Evolutionary conservation across 2,888 invertebrate genomes (phyloP), one percentile per base, ranked within the genome.

Genomic region (Sussaba pulchella): DNA sequence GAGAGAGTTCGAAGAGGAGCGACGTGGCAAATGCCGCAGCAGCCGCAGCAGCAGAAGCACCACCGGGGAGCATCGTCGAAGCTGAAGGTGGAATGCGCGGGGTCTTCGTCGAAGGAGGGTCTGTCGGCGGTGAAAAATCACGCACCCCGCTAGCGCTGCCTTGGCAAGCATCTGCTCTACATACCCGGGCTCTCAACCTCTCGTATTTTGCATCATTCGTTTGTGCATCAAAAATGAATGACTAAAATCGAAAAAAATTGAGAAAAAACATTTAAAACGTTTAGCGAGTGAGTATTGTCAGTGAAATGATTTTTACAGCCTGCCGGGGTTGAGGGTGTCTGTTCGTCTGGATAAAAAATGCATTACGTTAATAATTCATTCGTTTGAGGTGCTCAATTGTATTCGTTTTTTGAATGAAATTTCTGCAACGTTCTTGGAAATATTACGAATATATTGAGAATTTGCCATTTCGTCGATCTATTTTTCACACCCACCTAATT

Each of bases 71-170:
- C 76, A 75, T 64, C 66, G 59, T 64, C 71, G 76, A 84, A 83
- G 85, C 83, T 82, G 78, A 82, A 85, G 85, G 87, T 87, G 89
- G 89, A 89, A 89, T 90, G 89, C 86, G 86, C 87, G 89, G 86
- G 80, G 78, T 74, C 69, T 71, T 70, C 86, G 87, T 88, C 85
- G 87, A 88, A 89, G 89, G 89, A 88, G 89, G 88, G 89, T 88
- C 89, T 89, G 89, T 88, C 88, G 87, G 89, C 89, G 86, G 87
- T 89, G 89, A 90, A 90, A 90, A 90, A 90, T 90, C 90, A 89
- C 87, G 88, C 90, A 89, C 88, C 88, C 88, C 87, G 87, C 89
- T 86, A 85, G 88, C 86, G 85, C 81, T 85, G 84, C 86, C 85
- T 83, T 81, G 83, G 87, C 86, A 85, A 83, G 87, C 89, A 89